Conservation (phyloP, 1,140 invertebrate species). For the Mycetomoellerius zeteki region DNA sequence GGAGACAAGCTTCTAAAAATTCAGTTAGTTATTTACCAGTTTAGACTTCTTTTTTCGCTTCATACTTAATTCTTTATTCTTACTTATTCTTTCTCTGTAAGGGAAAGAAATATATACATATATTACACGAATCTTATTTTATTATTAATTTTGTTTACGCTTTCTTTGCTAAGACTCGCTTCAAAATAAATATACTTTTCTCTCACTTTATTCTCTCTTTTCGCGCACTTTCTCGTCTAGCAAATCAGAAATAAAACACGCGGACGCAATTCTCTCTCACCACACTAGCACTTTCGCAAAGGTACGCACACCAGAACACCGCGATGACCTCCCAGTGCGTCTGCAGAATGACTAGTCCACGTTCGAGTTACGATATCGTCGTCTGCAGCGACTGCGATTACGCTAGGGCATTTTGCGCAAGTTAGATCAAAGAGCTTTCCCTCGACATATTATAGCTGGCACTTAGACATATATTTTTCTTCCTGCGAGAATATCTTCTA, state of each 20-base stretch:
- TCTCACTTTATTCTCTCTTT: background rate
- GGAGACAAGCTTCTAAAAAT: too few relatives aligned
- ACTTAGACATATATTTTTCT: slow-evolving; percentile 5
- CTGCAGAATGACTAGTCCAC: slow-evolving; percentile 23
- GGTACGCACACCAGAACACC: slow-evolving; percentile 8
- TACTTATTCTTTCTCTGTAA: background rate
- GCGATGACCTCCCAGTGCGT: slow-evolving; percentile 33
- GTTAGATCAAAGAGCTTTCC: slow-evolving; percentile 37
- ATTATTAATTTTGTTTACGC: background rate
- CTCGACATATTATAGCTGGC: background rate
- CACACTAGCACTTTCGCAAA: background rate
- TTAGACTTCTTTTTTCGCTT: background rate
- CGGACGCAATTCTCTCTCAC: slow-evolving; percentile 7
- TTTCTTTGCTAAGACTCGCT: background rate
- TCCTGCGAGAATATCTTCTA: background rate
- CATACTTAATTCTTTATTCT: background rate
- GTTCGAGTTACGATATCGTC: slow-evolving; percentile 41
- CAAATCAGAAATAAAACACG: slow-evolving; percentile 37
- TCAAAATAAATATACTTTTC: background rate
- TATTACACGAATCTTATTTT: background rate
- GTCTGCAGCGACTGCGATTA: slow-evolving; percentile 24
- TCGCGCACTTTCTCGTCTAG: background rate
- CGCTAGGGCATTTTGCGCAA: slow-evolving; percentile 18
- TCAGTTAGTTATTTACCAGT: too few relatives aligned
- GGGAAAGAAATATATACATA: background rate